phyloP scores from a whole-genome alignment of 2,888 invertebrate genomes.

The Drepanosiphum platanoidis region DNA sequence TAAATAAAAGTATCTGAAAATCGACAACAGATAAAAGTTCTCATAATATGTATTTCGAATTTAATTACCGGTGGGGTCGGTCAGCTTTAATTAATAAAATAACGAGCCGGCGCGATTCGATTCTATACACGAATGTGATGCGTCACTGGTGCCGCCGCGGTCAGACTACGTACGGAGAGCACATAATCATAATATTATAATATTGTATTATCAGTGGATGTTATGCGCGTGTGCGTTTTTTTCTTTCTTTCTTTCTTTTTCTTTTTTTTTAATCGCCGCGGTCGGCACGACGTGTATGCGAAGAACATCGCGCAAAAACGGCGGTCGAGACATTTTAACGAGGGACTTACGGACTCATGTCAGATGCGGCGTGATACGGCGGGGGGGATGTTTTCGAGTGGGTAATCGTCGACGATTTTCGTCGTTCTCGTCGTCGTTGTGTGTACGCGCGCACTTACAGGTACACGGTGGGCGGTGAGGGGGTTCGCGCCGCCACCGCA shows the following conservation, averaged over 20 bases:
- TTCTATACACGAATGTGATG: background rate
- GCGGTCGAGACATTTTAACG: slow-evolving; percentile 34
- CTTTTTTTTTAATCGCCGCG: background rate
- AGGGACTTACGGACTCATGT: background rate
- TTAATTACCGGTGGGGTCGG: background rate
- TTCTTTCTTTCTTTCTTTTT: no score
- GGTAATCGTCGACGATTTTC: slow-evolving; percentile 42
- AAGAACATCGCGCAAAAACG: background rate
- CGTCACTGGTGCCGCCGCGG: no score
- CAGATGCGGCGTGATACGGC: background rate
- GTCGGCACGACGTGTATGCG: background rate
- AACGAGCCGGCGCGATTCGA: background rate
- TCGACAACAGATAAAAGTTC: background rate
- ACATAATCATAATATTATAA: no score
- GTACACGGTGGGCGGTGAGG: slow-evolving; percentile 16
- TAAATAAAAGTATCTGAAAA: background rate
- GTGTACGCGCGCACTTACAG: background rate
- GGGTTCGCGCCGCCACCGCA: slow-evolving; percentile 21
- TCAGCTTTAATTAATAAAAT: background rate
- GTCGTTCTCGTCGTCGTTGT: background rate
- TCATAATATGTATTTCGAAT: background rate
- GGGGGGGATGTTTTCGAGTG: slow-evolving; percentile 21
- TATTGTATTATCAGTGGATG: background rate
- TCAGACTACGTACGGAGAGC: background rate
- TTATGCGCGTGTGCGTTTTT: background rate